phyloP scores from a whole-genome alignment of 2,113 vertebrate genomes.

The Xyliphius kryptos region DNA sequence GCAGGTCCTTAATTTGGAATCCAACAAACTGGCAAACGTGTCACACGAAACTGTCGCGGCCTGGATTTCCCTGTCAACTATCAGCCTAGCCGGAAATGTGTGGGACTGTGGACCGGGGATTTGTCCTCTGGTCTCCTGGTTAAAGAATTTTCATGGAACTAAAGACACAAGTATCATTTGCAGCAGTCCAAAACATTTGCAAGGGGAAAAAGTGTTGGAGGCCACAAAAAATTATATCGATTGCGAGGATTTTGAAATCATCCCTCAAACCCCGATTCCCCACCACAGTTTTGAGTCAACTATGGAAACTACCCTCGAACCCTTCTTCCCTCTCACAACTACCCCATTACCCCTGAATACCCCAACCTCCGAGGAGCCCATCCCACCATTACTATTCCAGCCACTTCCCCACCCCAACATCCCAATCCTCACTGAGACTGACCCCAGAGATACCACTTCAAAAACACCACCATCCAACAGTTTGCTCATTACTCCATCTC shows the following conservation, averaged over 20 bases:
- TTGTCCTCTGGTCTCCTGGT: conserved; percentile 89
- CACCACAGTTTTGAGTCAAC: conserved; percentile 52
- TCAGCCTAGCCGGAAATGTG: conserved; percentile 92
- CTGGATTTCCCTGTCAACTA: conserved; percentile 92
- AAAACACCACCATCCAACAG: conserved; percentile 57
- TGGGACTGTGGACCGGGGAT: conserved; percentile 94
- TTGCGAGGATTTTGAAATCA: conserved; percentile 73
- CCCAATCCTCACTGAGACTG: conserved; percentile 54
- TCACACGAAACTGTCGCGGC: conserved; percentile 90
- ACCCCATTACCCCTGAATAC: conserved; percentile 52
- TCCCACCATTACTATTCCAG: conserved; percentile 70
- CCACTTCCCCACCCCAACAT: conserved; percentile 75
- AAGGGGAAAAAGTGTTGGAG: conserved; percentile 92
- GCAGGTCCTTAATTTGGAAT: conserved; percentile 93
- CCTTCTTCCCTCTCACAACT: conserved; percentile 72
- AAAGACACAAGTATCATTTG: conserved; percentile 98
- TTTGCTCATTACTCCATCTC: conserved; percentile 62
- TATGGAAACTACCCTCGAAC: conserved; percentile 55
- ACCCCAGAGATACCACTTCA: conserved; percentile 51
- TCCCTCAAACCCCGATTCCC: conserved; percentile 58
- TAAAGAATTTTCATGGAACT: conserved; percentile 91
- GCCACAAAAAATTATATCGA: conserved; percentile 82
- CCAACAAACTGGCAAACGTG: conserved; percentile 94
- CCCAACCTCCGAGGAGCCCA: conserved; percentile 54
- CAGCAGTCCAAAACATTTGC: conserved; percentile 89